Conservation (phyloP, 2,888 invertebrate genomes). For the Cephus pygmeus region DNA sequence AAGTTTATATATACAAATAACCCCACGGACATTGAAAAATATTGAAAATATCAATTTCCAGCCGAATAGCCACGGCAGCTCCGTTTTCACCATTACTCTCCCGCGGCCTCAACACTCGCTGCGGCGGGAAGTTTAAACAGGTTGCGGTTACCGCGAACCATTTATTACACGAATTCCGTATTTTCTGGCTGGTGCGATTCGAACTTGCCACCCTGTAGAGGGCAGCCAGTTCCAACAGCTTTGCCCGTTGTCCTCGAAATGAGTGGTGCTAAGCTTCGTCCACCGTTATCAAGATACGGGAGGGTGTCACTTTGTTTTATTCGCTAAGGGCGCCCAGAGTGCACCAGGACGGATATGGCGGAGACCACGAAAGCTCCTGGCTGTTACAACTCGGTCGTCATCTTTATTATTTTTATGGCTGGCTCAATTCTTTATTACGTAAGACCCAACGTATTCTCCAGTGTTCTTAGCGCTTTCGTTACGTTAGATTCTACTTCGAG, state of each 20-base stretch:
- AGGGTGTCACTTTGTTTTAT: not conserved
- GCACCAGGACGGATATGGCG: not conserved
- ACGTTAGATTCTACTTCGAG: not conserved
- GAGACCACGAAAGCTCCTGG: conserved; percentile 22
- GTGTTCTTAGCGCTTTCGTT: not conserved
- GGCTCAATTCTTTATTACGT: conserved; percentile 6
- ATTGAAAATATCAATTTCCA: not conserved
- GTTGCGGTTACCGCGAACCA: not conserved
- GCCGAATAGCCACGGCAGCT: not conserved
- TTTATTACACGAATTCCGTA: not conserved
- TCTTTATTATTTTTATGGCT: conserved; percentile 37
- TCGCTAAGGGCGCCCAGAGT: not conserved
- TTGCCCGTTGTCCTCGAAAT: not conserved
- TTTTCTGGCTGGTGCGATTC: not conserved
- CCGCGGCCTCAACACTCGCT: not conserved
- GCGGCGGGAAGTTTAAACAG: not conserved
- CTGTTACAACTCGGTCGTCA: conserved; percentile 16
- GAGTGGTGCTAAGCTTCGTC: not conserved
- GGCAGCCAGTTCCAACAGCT: not conserved
- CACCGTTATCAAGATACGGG: not conserved
- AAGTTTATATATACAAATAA: not conserved
- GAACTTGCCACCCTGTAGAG: not conserved
- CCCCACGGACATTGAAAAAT: not conserved
- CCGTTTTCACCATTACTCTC: not conserved
- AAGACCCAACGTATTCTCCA: too few relatives aligned